Evolutionary conservation across 2,113 vertebrate species (phyloP).

Genomic region (Chlorodrepanis virens): DNA sequence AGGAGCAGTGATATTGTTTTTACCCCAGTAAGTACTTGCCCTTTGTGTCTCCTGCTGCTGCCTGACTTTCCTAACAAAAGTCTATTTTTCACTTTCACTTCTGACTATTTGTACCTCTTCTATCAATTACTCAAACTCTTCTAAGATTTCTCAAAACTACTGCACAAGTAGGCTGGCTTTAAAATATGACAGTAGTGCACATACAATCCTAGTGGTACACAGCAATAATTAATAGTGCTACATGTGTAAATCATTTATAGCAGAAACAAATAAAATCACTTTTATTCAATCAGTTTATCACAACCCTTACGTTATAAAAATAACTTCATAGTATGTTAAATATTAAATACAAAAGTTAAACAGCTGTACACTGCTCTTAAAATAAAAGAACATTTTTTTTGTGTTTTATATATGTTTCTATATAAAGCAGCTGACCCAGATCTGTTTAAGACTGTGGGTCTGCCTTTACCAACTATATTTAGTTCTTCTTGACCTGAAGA

Average conservation of each 20-base stretch:
- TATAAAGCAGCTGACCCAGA: not conserved
- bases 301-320: not conserved
- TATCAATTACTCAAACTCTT: not conserved
- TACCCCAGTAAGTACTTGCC: not conserved
- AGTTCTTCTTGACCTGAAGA: not conserved
- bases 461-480: not conserved
- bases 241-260: not conserved
- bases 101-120: not conserved
- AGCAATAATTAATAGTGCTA: not conserved
- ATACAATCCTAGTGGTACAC: not conserved
- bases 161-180: not conserved
- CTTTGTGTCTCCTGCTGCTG: not conserved
- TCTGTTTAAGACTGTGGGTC: not conserved
- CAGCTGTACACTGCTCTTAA: not conserved
- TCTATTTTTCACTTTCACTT: not conserved
- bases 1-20: not conserved
- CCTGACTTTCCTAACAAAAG: not conserved
- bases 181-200: not conserved
- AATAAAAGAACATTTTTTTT: not conserved
- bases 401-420: not conserved
- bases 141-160: not conserved
- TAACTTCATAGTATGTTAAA: not conserved
- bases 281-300: conserved; percentile 1
- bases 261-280: not conserved
- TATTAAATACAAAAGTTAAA: not conserved